Evolutionary conservation across 2,797 vertebrate species (phyloP).

Genomic region (Syndactyla subalaris): DNA sequence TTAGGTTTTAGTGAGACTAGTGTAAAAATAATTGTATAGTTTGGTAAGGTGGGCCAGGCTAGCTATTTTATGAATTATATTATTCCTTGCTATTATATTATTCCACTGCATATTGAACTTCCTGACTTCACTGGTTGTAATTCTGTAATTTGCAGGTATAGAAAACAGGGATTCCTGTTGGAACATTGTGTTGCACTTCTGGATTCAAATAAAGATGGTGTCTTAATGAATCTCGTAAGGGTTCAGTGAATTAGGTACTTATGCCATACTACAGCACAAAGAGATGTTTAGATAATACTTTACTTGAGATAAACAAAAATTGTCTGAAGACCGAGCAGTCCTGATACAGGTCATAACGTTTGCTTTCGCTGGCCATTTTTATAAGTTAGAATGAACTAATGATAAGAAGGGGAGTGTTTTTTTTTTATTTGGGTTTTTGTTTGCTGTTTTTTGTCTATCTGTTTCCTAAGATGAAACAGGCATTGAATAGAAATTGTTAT

Average conservation of each 20-base stretch:
- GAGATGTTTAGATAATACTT: neutral
- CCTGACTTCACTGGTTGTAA: neutral
- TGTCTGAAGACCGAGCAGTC: neutral
- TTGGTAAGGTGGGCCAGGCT: neutral
- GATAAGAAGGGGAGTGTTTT: neutral
- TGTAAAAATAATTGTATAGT: neutral
- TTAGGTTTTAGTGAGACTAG: neutral
- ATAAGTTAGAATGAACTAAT: neutral
- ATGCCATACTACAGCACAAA: neutral
- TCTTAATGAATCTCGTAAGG: neutral
- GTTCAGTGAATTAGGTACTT: neutral
- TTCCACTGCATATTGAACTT: neutral
- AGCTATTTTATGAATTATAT: neutral
- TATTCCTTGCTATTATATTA: neutral
- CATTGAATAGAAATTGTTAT: neutral
- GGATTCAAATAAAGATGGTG: neutral
- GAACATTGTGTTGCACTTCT: neutral
- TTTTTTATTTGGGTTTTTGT: neutral
- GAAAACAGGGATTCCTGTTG: neutral
- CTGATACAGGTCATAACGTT: neutral
- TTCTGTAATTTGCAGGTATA: neutral
- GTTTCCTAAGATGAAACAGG: neutral
- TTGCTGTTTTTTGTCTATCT: neutral
- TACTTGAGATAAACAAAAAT: neutral
- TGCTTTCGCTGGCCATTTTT: neutral